A percentile compares a stretch with the other conserved stretches of the same genome.
Evolutionary conservation across 1,140 invertebrate species (phyloP).

Genomic region (Pteromalus puparum): DNA sequence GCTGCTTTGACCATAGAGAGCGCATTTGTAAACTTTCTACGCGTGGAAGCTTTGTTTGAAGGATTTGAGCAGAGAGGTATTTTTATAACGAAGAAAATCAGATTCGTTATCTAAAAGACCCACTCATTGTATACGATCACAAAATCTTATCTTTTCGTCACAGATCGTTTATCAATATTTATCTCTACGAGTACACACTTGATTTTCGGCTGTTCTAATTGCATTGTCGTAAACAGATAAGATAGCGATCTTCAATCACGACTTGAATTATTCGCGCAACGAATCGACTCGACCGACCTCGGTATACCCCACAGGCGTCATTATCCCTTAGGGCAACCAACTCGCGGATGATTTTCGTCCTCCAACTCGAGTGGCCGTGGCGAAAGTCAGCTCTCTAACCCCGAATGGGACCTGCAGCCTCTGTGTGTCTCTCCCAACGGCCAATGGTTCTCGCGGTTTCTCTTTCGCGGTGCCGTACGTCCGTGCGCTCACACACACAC

Average conservation of each 20-base stretch:
- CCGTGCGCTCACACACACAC: not conserved
- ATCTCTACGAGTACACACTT: too few species aligned
- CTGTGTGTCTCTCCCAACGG: conserved; percentile 45
- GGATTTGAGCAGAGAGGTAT: too few species aligned
- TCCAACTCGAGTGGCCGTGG: not conserved
- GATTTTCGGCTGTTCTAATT: too few species aligned
- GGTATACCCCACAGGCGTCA: too few species aligned
- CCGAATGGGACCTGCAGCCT: not conserved
- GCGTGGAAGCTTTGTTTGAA: too few species aligned
- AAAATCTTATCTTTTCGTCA: not conserved
- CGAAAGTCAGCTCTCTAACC: conserved; percentile 14
- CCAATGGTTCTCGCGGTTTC: conserved; percentile 60
- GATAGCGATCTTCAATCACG: too few species aligned
- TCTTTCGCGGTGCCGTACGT: conserved; percentile 43
- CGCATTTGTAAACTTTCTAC: not conserved
- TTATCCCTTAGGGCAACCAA: too few species aligned
- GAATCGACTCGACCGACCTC: too few species aligned
- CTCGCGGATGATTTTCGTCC: conserved; percentile 1
- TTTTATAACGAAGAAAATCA: not conserved
- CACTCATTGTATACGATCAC: not conserved
- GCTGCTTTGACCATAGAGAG: too few species aligned
- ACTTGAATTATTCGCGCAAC: too few species aligned
- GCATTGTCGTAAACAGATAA: too few species aligned
- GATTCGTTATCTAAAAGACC: not conserved
- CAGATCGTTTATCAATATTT: too few species aligned